Evolutionary conservation across 2,113 vertebrate genomes (phyloP).

Genomic region (Brachypodius melanocephalos): DNA sequence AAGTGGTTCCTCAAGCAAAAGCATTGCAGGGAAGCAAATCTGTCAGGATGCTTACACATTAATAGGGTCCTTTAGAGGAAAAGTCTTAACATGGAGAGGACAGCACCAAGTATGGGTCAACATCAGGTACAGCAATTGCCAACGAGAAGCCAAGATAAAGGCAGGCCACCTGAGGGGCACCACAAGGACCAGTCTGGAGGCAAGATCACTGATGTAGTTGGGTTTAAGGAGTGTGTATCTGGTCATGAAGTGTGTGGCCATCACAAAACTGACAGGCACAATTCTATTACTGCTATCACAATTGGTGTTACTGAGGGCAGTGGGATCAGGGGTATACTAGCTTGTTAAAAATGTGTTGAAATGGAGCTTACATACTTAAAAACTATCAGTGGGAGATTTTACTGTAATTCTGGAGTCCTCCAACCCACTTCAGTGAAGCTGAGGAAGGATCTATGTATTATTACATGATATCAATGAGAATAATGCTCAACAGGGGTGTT

Average conservation of each 20-base stretch:
- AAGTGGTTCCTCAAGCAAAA: neutral
- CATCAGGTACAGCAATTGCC: neutral
- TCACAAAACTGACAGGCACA: neutral
- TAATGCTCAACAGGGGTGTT: neutral
- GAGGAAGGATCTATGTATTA: neutral
- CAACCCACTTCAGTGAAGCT: neutral
- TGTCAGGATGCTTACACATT: neutral
- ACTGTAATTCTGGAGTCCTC: neutral
- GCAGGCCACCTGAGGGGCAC: too few relatives aligned
- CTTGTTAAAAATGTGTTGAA: neutral
- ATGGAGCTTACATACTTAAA: neutral
- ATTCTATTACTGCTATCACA: neutral
- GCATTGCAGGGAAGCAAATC: neutral
- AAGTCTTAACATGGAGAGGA: neutral
- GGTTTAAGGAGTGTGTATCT: neutral
- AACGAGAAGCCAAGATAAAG: neutral
- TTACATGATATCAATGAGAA: neutral
- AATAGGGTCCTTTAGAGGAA: neutral
- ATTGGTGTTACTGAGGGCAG: neutral
- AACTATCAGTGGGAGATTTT: neutral
- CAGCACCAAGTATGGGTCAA: neutral
- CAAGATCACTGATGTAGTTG: neutral
- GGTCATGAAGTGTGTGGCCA: neutral
- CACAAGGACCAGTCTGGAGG: neutral
- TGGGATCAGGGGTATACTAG: neutral